A percentile compares a stretch with the other conserved stretches of the same genome.
Evolutionary conservation across 2,888 invertebrate species (phyloP).

Genomic region (Euzophera pinguis): DNA sequence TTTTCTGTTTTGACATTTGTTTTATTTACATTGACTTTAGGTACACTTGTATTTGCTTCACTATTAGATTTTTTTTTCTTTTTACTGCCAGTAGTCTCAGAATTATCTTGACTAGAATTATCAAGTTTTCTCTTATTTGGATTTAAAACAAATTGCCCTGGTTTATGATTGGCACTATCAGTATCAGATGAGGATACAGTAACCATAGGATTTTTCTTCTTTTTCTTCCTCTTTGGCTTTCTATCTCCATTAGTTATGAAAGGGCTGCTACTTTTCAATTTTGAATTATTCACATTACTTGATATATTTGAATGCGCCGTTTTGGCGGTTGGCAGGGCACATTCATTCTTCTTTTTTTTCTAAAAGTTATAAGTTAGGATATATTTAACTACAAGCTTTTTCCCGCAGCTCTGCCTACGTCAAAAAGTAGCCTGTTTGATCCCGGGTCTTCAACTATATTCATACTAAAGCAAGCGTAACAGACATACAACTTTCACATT

Average conservation of each 20-base stretch:
- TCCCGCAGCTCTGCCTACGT: no score
- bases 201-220: constrained; percentile 5
- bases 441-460: no score
- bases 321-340: not conserved
- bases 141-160: constrained; percentile 28
- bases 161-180: not conserved
- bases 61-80: constrained; percentile 15
- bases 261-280: not conserved
- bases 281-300: not conserved
- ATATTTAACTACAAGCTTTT: no score
- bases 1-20: constrained; percentile 12
- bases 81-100: constrained; percentile 31
- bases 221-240: constrained; percentile 12
- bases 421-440: no score
- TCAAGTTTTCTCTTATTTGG: constrained; percentile 52
- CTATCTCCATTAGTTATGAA: not conserved
- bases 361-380: not conserved
- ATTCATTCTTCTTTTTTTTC: constrained; percentile 18
- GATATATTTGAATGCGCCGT: no score
- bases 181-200: not conserved
- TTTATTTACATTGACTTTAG: constrained; percentile 8
- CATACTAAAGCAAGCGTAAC: no score
- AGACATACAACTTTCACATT: no score
- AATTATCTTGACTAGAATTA: constrained; percentile 32
- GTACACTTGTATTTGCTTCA: constrained; percentile 1